phyloP scores from a whole-genome alignment of 1,140 invertebrate genomes.

The Tetraneura akinire region DNA sequence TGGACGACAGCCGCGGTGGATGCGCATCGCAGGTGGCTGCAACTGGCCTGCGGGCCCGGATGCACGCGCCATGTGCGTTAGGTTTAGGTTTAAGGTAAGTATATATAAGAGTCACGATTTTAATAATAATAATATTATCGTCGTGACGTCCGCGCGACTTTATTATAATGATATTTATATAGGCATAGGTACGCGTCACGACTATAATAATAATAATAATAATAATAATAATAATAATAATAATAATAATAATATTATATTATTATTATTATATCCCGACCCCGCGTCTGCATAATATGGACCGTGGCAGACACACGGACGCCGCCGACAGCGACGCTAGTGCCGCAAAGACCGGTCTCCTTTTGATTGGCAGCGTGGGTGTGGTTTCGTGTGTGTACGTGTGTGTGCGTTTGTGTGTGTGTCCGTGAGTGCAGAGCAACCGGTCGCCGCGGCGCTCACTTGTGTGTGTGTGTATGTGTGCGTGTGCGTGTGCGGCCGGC shows the following conservation, averaged over 20 bases:
- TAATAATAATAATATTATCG: too few species aligned
- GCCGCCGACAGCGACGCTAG: not conserved
- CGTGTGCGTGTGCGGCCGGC: not conserved
- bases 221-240: not conserved
- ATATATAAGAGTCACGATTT: too few species aligned
- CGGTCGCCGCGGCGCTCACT: not conserved
- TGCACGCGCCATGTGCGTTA: not conserved
- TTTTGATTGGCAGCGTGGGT: slow-evolving; percentile 50
- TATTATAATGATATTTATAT: too few species aligned
- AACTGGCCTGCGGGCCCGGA: slow-evolving; percentile 9
- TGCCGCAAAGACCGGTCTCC: slow-evolving; percentile 47
- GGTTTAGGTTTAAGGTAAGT: too few species aligned
- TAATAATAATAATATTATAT: not conserved
- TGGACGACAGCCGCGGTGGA: not conserved
- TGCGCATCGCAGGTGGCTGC: not conserved
- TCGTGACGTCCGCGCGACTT: not conserved
- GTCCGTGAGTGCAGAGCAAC: not conserved
- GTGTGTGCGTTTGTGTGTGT: not conserved
- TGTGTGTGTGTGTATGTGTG: not conserved
- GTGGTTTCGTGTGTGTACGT: slow-evolving; percentile 38
- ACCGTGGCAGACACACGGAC: slow-evolving; percentile 41
- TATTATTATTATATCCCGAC: not conserved
- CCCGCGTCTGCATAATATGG: not conserved
- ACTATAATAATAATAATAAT: too few species aligned
- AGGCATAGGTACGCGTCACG: not conserved